Evolutionary conservation across 2,113 vertebrate species (phyloP).

Genomic region (Sialia sialis): DNA sequence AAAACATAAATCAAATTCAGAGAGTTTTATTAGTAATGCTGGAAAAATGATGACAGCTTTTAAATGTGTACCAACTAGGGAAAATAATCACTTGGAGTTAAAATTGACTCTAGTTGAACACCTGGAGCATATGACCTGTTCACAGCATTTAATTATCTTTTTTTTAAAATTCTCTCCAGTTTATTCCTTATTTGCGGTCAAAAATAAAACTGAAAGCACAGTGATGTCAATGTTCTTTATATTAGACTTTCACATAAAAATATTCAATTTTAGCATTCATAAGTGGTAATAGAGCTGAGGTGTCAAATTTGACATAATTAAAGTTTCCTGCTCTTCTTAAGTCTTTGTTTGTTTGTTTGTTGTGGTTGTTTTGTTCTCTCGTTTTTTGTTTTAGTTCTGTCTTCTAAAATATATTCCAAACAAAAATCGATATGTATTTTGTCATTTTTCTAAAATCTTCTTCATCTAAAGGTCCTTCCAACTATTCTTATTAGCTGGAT

Average conservation of each 20-base stretch:
- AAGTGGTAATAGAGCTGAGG: not conserved
- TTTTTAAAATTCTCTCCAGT: not conserved
- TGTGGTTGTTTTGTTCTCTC: not conserved
- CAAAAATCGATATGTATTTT: not conserved
- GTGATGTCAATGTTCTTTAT: not conserved
- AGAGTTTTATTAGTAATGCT: not conserved
- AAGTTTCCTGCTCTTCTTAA: not conserved
- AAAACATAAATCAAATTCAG: not conserved
- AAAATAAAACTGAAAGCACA: not conserved
- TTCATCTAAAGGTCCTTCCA: not conserved
- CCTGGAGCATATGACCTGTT: not conserved
- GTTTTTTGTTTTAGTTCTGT: not conserved
- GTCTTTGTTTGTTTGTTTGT: not conserved
- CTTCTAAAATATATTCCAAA: not conserved
- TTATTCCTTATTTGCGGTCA: not conserved
- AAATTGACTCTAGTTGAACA: not conserved
- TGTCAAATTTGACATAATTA: not conserved
- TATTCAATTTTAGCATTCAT: rapidly evolving
- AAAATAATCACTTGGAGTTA: slow-evolving; percentile 1
- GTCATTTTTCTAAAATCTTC: not conserved
- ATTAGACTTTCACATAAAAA: not conserved
- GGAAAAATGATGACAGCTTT: not conserved
- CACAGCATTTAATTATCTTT: not conserved
- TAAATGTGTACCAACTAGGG: not conserved
- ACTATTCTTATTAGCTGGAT: not conserved